phyloP scores from a whole-genome alignment of 1,140 invertebrate species.

The Pomacea maculata region DNA sequence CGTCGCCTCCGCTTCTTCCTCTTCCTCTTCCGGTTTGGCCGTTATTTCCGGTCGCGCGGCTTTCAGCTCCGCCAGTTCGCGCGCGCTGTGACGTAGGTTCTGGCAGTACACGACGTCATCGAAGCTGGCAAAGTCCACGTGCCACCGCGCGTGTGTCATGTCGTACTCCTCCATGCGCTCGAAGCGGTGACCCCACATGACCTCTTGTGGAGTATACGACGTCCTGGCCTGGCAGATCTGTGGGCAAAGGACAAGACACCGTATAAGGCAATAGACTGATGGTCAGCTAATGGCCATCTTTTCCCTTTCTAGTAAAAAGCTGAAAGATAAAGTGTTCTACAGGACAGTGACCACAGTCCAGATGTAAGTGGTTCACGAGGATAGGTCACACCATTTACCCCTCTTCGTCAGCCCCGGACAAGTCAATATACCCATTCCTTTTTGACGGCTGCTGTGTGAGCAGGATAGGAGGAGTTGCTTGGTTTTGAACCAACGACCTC shows the following conservation, averaged over 20 bases:
- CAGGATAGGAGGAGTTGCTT: too few species aligned
- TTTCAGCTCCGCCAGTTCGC: conserved; percentile 45
- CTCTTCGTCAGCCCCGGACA: too few species aligned
- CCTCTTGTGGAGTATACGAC: conserved; percentile 67
- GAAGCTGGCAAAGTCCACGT: conserved; percentile 55
- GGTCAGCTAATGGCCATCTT: too few species aligned
- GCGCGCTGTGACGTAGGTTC: conserved; percentile 54
- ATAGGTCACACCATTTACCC: too few species aligned
- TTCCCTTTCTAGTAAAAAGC: too few species aligned
- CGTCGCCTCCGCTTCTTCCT: background rate
- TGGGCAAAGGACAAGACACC: conserved; percentile 8
- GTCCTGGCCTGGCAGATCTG: conserved; percentile 66
- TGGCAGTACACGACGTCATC: conserved; percentile 53
- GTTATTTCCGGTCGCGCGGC: conserved; percentile 4
- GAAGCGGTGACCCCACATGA: conserved; percentile 68
- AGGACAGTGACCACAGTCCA: too few species aligned
- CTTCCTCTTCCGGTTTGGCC: background rate
- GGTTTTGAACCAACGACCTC: too few species aligned
- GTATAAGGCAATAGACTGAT: background rate
- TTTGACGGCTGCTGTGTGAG: too few species aligned
- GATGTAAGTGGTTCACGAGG: too few species aligned
- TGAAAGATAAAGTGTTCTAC: too few species aligned
- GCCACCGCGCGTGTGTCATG: conserved; percentile 53
- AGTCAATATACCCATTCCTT: too few species aligned
- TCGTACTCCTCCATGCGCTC: conserved; percentile 61